Conservation (phyloP, 2,797 vertebrate genomes). For the Todus mexicanus region DNA sequence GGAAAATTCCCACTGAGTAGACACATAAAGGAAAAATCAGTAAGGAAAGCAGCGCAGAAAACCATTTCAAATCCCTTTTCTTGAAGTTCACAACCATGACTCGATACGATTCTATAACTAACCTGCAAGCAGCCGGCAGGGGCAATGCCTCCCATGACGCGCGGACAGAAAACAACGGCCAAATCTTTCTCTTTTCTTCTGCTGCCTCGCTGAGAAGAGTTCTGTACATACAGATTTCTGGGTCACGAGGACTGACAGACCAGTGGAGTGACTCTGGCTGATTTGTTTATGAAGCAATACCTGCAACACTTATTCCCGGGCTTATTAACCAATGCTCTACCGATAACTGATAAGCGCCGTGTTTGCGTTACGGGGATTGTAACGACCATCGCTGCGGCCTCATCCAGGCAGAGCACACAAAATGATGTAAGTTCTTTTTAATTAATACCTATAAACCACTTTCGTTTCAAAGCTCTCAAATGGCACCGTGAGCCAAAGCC, state of each 20-base stretch:
- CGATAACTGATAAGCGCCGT: neutral
- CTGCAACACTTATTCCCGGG: slow-evolving; percentile 21
- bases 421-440: neutral
- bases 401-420: neutral
- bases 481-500: neutral
- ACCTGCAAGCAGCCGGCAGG: neutral
- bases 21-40: neutral
- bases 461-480: neutral
- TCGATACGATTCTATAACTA: too few species aligned
- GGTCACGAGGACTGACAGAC: slow-evolving; percentile 15
- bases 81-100: neutral
- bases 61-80: neutral
- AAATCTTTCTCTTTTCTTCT: neutral
- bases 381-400: neutral
- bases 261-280: slow-evolving; percentile 22
- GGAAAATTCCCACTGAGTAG: neutral
- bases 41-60: neutral
- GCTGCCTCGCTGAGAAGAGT: neutral
- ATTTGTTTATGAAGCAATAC: slow-evolving; percentile 1
- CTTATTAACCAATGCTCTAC: neutral
- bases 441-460: neutral
- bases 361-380: neutral
- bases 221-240: neutral
- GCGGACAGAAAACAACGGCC: neutral
- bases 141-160: neutral